Percentiles rank a stretch among this genome's conserved stretches.
These are phyloP conservation scores for Melanotaenia parkinsoni DNA, from an alignment of 2,797 vertebrate genomes.

Conservation along the genomic window DNA sequence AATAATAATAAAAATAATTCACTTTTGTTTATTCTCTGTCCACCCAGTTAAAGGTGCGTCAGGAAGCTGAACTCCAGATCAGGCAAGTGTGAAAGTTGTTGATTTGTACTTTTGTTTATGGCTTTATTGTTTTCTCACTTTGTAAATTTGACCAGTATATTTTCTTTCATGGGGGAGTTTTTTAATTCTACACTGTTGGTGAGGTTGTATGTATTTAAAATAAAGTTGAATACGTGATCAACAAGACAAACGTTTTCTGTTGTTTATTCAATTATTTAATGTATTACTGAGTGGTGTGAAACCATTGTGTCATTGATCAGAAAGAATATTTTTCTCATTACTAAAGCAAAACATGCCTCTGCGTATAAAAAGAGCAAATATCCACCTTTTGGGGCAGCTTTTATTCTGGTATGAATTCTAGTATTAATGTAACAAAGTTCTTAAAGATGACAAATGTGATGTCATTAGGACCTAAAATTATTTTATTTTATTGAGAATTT, in stretches of 20 bases:
- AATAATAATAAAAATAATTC: conserved; percentile 22
- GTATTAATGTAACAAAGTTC: not conserved
- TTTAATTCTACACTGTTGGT: conserved; percentile 84
- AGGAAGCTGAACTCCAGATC: conserved; percentile 38
- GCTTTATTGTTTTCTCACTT: conserved; percentile 57
- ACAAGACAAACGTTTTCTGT: conserved; percentile 32
- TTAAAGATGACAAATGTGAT: not conserved
- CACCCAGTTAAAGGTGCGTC: conserved; percentile 22
- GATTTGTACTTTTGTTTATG: conserved; percentile 62
- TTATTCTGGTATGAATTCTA: not conserved
- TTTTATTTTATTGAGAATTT: too few species aligned
- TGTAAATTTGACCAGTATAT: conserved; percentile 77
- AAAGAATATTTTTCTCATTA: not conserved
- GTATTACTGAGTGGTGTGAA: not conserved
- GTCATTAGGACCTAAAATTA: not conserved
- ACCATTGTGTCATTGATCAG: not conserved
- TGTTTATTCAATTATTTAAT: not conserved
- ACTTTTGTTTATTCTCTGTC: conserved; percentile 20
- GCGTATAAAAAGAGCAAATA: not conserved
- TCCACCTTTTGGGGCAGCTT: not conserved
- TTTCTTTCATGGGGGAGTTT: conserved; percentile 74
- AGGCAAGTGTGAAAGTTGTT: conserved; percentile 27
- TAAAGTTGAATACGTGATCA: conserved; percentile 80
- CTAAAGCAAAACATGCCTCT: too few species aligned
- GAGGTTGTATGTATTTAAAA: conserved; percentile 84